These are phyloP conservation scores for Callocephalon fimbriatum DNA, from an alignment of 2,113 vertebrate species.

Conservation along the genomic window DNA sequence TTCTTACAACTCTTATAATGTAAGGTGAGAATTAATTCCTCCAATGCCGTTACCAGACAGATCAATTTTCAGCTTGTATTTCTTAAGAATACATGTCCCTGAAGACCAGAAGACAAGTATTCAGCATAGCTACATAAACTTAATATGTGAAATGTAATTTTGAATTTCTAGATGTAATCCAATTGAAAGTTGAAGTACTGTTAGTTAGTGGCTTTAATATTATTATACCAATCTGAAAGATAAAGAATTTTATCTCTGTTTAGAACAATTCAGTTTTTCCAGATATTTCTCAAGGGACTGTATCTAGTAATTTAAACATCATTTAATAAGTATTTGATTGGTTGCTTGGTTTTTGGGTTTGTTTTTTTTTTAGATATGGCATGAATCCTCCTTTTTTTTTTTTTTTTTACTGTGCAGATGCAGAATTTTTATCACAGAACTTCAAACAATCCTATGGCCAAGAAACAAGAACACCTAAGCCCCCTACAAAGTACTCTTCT, in stretches of 20 bases:
- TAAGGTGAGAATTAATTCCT: neutral
- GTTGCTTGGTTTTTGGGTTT: accelerated
- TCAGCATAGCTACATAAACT: neutral
- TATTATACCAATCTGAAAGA: neutral
- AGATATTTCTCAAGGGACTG: neutral
- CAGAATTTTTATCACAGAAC: neutral
- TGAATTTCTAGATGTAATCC: neutral
- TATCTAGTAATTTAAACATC: neutral
- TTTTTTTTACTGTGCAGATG: neutral
- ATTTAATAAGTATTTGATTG: neutral
- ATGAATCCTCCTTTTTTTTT: neutral
- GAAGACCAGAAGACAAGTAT: neutral
- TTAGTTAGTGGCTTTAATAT: neutral
- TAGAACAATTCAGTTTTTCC: neutral
- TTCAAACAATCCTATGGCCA: neutral
- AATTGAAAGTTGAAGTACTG: neutral
- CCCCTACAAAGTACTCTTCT: accelerated
- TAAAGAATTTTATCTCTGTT: neutral
- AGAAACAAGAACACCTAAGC: neutral
- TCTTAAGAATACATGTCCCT: neutral
- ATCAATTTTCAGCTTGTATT: neutral
- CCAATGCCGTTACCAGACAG: neutral
- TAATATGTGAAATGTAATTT: neutral
- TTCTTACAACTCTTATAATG: neutral
- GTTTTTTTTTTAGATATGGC: neutral